These are phyloP conservation scores for Cyclina sinensis DNA, from an alignment of 1,140 invertebrate species.

Conservation along the genomic window DNA sequence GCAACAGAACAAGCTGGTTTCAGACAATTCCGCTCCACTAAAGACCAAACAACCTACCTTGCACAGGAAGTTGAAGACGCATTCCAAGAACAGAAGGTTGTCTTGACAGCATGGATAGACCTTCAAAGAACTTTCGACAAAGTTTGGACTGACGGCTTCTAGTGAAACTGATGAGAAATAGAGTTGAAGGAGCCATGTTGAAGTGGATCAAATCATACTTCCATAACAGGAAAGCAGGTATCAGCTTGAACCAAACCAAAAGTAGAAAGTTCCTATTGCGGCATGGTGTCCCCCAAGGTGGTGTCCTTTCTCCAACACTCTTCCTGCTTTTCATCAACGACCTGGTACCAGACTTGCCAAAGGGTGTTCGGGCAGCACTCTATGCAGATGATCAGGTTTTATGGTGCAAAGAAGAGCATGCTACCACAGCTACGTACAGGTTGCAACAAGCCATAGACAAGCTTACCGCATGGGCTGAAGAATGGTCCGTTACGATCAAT, in stretches of 20 bases:
- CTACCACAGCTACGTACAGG: too few relatives aligned
- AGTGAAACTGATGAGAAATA: background rate
- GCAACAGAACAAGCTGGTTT: conserved; percentile 14
- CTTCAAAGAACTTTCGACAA: conserved; percentile 10
- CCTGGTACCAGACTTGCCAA: conserved; percentile 41
- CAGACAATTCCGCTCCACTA: conserved; percentile 6
- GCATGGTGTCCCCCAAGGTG: conserved; percentile 62
- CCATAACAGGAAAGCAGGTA: conserved; percentile 43
- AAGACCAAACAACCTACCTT: conserved; percentile 4
- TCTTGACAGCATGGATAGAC: background rate
- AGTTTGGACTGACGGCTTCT: conserved; percentile 35
- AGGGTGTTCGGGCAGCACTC: too few relatives aligned
- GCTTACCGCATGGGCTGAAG: too few relatives aligned
- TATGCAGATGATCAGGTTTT: too few relatives aligned
- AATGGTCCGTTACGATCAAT: conserved; percentile 58
- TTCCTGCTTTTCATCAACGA: conserved; percentile 69
- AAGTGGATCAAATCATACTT: conserved; percentile 38
- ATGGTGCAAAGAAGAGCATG: too few relatives aligned
- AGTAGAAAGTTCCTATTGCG: conserved; percentile 42
- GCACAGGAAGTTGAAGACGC: background rate
- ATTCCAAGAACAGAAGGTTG: background rate
- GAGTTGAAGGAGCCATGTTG: background rate
- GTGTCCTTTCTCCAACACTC: conserved; percentile 57
- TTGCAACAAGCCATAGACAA: too few relatives aligned
- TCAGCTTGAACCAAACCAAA: background rate